These are phyloP conservation scores for Eurystomus gularis DNA, from an alignment of 2,113 vertebrate genomes.

Conservation along the genomic window DNA sequence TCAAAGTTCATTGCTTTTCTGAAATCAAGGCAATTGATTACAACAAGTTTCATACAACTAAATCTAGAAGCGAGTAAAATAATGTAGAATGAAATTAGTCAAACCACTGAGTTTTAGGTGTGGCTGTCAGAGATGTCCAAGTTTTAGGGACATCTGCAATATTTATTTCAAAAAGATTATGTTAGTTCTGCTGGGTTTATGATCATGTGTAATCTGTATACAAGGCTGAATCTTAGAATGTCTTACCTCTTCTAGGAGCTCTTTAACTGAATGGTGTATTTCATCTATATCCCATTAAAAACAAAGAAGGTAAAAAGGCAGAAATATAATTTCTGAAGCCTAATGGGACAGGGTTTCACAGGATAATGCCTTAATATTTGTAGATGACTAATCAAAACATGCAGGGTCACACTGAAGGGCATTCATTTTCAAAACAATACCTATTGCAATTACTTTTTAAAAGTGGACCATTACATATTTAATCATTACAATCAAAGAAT, in stretches of 20 bases:
- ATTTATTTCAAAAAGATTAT: not conserved
- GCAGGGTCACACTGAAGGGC: not conserved
- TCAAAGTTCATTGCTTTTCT: not conserved
- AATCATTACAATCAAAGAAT: not conserved
- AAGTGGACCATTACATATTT: not conserved
- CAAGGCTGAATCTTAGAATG: not conserved
- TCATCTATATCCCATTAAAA: not conserved
- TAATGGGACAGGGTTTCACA: not conserved
- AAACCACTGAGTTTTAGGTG: not conserved
- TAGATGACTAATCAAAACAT: not conserved
- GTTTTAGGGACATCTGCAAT: not conserved
- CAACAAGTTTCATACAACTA: not conserved
- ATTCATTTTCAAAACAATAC: not conserved
- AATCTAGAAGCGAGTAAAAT: not conserved
- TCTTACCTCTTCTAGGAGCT: not conserved
- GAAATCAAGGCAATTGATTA: not conserved
- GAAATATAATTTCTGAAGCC: not conserved
- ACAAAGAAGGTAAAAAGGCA: not conserved
- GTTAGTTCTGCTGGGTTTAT: not conserved
- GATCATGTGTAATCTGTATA: not conserved
- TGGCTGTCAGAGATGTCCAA: not conserved
- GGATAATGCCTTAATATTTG: not conserved
- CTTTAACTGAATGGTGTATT: not conserved
- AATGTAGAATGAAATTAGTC: not conserved
- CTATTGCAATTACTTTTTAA: not conserved